Conservation (phyloP, 35 echinoderm and acorn worm genomes). For the Apostichopus californicus region DNA sequence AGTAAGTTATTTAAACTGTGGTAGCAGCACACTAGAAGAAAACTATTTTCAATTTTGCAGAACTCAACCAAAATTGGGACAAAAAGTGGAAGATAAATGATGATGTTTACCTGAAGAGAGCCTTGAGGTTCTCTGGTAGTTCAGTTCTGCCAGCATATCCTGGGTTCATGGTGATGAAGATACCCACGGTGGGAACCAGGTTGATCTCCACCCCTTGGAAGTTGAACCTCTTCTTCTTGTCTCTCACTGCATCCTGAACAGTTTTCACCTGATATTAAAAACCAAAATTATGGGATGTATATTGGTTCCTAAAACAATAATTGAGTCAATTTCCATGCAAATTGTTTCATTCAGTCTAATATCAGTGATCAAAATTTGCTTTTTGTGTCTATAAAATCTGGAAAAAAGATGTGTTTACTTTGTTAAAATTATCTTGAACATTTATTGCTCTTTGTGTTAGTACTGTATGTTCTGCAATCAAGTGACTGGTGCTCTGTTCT, state of each 20-base stretch:
- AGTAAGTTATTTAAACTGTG: neutral
- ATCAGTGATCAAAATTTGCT: too few relatives aligned
- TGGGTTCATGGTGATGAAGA: conserved; percentile 99
- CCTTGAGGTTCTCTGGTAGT: conserved; percentile 98
- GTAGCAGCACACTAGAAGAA: neutral
- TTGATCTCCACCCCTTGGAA: conserved; percentile 91
- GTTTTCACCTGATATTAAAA: conserved; percentile 74
- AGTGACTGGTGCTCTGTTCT: too few relatives aligned
- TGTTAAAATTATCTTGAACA: too few relatives aligned
- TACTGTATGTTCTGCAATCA: too few relatives aligned
- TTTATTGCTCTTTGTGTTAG: too few relatives aligned
- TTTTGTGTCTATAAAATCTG: too few relatives aligned
- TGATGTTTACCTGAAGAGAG: conserved; percentile 84
- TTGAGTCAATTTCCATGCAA: too few relatives aligned
- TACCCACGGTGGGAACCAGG: conserved; percentile 83
- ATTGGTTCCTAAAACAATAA: too few relatives aligned
- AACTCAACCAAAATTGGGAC: neutral
- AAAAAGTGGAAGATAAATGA: neutral
- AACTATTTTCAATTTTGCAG: neutral
- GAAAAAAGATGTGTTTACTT: too few relatives aligned
- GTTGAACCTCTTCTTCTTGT: conserved; percentile 93
- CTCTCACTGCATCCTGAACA: conserved; percentile 94
- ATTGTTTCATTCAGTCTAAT: too few relatives aligned
- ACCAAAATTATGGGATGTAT: too few relatives aligned
- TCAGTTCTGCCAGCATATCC: conserved; percentile 97